phyloP scores from a whole-genome alignment of 2,888 invertebrate species.

The Meliscaeva auricollis region DNA sequence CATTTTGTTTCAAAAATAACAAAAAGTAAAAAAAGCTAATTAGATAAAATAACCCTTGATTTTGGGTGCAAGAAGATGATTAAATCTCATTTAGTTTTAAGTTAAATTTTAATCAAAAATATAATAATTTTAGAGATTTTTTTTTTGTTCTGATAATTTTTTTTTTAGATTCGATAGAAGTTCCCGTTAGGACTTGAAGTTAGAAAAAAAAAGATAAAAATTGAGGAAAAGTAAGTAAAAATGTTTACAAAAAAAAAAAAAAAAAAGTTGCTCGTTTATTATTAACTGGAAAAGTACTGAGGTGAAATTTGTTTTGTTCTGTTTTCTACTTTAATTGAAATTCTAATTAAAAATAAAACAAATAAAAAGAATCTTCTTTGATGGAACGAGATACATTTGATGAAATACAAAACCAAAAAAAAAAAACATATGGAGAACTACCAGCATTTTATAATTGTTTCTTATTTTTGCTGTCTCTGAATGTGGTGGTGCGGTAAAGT shows the following conservation, averaged over 20 bases:
- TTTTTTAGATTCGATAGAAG: too few species aligned
- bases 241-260: not conserved
- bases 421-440: slow-evolving; percentile 15
- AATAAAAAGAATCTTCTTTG: slow-evolving; percentile 52
- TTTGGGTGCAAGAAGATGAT: too few species aligned
- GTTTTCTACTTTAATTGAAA: slow-evolving; percentile 63
- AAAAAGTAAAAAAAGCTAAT: too few species aligned
- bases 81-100: too few species aligned
- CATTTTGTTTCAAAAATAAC: too few species aligned
- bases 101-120: too few species aligned
- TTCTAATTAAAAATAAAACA: slow-evolving; percentile 57
- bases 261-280: slow-evolving; percentile 21
- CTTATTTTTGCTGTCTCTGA: not conserved
- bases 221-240: slow-evolving; percentile 15
- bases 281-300: slow-evolving; percentile 68
- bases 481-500: slow-evolving; percentile 31
- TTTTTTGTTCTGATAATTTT: too few species aligned
- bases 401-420: slow-evolving; percentile 1
- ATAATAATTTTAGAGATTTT: too few species aligned
- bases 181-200: not conserved
- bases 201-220: slow-evolving; percentile 4
- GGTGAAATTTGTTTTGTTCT: slow-evolving; percentile 64
- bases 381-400: slow-evolving; percentile 42
- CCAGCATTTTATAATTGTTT: not conserved
- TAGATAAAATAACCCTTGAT: too few species aligned